phyloP scores from a whole-genome alignment of 23 tunicate genomes.

The Phallusia fumigata region DNA sequence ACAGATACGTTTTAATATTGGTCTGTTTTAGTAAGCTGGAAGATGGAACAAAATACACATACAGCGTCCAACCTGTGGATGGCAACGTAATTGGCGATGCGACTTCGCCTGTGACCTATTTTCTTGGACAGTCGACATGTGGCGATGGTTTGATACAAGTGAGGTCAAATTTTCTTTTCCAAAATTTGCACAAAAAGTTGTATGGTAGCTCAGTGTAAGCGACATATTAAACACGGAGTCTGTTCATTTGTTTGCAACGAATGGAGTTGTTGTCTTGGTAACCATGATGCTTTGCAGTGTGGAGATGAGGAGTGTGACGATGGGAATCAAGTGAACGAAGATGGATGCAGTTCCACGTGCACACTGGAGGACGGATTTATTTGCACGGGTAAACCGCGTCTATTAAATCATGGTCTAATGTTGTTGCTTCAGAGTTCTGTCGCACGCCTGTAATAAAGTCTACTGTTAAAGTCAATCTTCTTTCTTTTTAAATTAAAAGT shows the following conservation, averaged over 20 bases:
- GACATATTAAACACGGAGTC: no score
- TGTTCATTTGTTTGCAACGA: no score
- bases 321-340: constrained; percentile 15
- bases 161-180: background rate
- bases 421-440: no score
- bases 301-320: constrained; percentile 34
- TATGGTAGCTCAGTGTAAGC: no score
- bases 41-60: constrained; percentile 18
- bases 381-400: constrained; percentile 1
- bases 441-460: no score
- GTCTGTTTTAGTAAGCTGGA: background rate
- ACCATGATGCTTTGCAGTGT: background rate
- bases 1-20: background rate
- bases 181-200: no score
- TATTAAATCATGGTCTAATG: no score
- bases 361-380: constrained; percentile 21
- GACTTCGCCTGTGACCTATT: constrained; percentile 25
- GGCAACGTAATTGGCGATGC: constrained; percentile 1
- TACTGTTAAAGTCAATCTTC: no score
- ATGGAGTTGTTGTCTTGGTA: background rate
- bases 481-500: no score
- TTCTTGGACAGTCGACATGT: constrained; percentile 24
- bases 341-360: constrained; percentile 27
- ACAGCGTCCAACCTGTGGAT: constrained; percentile 14
- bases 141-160: constrained; percentile 40